Conservation (phyloP, 1,140 invertebrate species). For the Ctenoplectra terminalis region DNA sequence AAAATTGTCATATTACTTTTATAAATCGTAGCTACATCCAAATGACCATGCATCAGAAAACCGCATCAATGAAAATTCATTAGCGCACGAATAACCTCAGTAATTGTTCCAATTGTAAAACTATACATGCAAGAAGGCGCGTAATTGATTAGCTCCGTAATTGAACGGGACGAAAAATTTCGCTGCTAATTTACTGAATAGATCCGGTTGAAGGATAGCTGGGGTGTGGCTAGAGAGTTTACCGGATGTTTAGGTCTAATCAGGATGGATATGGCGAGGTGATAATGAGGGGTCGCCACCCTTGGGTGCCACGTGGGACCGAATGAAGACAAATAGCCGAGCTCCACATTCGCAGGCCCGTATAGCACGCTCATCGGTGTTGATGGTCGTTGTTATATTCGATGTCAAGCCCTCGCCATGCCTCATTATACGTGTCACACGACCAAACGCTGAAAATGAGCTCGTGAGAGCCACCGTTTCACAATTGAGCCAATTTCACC, state of each 20-base stretch:
- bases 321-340: conserved; percentile 75
- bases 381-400: conserved; percentile 68
- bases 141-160: not conserved
- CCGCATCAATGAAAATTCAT: too few species aligned
- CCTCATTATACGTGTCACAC: conserved; percentile 32
- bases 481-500: not conserved
- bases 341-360: conserved; percentile 62
- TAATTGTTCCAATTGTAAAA: not conserved
- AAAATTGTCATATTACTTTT: too few species aligned
- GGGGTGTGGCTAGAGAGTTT: conserved; percentile 62
- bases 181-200: conserved; percentile 47
- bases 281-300: conserved; percentile 73
- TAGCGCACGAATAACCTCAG: not conserved
- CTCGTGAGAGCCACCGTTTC: not conserved
- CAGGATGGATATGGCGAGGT: conserved; percentile 73
- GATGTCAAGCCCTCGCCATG: conserved; percentile 53
- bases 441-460: conserved; percentile 17
- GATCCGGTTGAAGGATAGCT: conserved; percentile 54
- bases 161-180: conserved; percentile 26
- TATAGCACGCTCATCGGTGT: conserved; percentile 54
- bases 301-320: conserved; percentile 68
- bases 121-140: not conserved
- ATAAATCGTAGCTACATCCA: too few species aligned
- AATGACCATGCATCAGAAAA: not conserved
- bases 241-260: conserved; percentile 72